Conservation (phyloP, 2,113 vertebrate species). For the Pseudolaguvia tuberculata region DNA sequence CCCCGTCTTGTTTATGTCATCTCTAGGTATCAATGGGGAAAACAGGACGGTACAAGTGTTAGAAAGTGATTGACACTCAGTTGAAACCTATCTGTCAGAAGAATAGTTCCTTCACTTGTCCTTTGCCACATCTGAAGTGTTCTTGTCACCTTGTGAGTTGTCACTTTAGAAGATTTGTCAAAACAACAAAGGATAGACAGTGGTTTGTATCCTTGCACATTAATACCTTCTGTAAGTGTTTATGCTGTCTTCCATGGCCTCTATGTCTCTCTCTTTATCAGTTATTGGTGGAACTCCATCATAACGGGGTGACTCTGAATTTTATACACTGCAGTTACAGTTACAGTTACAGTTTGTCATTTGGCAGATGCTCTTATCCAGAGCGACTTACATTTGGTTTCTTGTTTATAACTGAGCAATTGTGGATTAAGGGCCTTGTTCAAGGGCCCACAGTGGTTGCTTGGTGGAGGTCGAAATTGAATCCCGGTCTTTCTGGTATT, state of each 20-base stretch:
- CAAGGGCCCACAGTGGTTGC: too few species aligned
- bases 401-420: too few species aligned
- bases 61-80: slow-evolving; percentile 46
- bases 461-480: too few species aligned
- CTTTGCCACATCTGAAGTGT: slow-evolving; percentile 43
- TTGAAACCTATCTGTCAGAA: slow-evolving; percentile 46
- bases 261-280: slow-evolving; percentile 46
- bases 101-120: slow-evolving; percentile 45
- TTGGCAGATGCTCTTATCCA: too few species aligned
- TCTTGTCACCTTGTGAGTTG: slow-evolving; percentile 47
- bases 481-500: too few species aligned
- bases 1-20: slow-evolving; percentile 19
- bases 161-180: slow-evolving; percentile 52
- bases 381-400: too few species aligned
- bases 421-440: too few species aligned
- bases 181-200: slow-evolving; percentile 37
- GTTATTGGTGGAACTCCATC: slow-evolving; percentile 69
- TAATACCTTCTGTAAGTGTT: neutral
- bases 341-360: too few species aligned
- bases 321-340: slow-evolving; percentile 60
- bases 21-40: neutral
- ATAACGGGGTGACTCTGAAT: slow-evolving; percentile 66
- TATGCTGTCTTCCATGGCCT: slow-evolving; percentile 49
- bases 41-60: slow-evolving; percentile 8
- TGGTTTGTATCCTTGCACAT: slow-evolving; percentile 11